Conservation (phyloP, 1,140 invertebrate genomes). For the Papilio polytes region DNA sequence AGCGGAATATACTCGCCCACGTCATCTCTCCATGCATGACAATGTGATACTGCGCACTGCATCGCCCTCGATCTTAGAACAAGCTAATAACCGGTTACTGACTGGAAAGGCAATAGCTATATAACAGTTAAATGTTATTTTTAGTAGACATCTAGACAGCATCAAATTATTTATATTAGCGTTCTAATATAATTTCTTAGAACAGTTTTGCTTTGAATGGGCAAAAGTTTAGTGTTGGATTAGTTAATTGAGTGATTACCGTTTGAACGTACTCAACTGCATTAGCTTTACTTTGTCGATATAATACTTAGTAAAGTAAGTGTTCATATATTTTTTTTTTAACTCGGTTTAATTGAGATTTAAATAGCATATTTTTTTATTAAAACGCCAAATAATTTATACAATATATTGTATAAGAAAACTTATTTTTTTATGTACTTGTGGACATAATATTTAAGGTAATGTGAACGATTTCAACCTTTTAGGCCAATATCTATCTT, state of each 20-base stretch:
- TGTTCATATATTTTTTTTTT: too few species aligned
- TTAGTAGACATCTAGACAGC: neutral
- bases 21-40: slow-evolving; percentile 38
- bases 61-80: slow-evolving; percentile 21
- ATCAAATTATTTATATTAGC: neutral
- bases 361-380: too few species aligned
- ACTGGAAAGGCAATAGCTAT: slow-evolving; percentile 18
- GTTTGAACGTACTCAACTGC: neutral
- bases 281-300: neutral
- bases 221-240: neutral
- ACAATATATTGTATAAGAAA: too few species aligned
- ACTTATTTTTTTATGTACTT: too few species aligned
- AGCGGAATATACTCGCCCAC: slow-evolving; percentile 4
- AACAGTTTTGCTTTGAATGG: neutral
- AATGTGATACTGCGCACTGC: slow-evolving; percentile 38
- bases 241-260: neutral
- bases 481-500: too few species aligned
- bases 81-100: slow-evolving; percentile 30
- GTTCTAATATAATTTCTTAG: neutral
- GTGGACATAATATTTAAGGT: too few species aligned
- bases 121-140: slow-evolving; percentile 7
- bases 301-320: too few species aligned
- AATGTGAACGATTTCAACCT: too few species aligned
- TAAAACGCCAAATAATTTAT: too few species aligned
- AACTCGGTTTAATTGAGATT: too few species aligned